Evolutionary conservation across 2,797 vertebrate species (phyloP).

Genomic region (Aplochiton taeniatus): DNA sequence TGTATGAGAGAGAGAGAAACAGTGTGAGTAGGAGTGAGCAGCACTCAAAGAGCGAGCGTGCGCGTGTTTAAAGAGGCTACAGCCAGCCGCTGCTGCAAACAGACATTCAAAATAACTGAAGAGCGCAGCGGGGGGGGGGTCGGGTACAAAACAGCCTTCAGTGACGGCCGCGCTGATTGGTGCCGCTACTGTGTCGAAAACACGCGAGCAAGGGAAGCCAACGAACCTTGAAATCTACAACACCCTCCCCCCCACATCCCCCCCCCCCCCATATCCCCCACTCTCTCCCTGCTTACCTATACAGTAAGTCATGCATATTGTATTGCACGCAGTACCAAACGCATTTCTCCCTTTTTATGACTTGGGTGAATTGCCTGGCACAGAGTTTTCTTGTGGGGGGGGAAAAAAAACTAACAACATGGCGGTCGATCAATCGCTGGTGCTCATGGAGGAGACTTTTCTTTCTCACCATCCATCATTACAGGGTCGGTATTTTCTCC

Average conservation of each 20-base stretch:
- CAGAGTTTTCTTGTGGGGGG: slow-evolving; percentile 21
- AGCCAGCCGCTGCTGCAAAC: slow-evolving; percentile 35
- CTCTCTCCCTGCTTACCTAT: slow-evolving; percentile 29
- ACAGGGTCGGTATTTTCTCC: slow-evolving; percentile 40
- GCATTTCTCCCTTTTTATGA: slow-evolving; percentile 55
- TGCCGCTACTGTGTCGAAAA: slow-evolving; percentile 36
- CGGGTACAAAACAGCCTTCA: slow-evolving; percentile 49
- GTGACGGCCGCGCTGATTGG: slow-evolving; percentile 36
- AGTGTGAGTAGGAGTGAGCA: too few species aligned
- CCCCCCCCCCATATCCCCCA: too few species aligned
- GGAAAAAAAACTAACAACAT: slow-evolving; percentile 58
- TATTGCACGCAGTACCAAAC: slow-evolving; percentile 36
- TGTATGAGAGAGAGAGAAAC: not conserved
- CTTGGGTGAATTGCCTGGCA: slow-evolving; percentile 25
- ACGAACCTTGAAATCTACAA: slow-evolving; percentile 34
- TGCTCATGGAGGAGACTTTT: slow-evolving; percentile 39
- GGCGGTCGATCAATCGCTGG: slow-evolving; percentile 62
- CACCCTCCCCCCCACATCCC: slow-evolving; percentile 31
- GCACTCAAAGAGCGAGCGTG: too few species aligned
- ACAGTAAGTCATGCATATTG: slow-evolving; percentile 50
- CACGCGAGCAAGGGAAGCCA: slow-evolving; percentile 30
- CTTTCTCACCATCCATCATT: slow-evolving; percentile 62
- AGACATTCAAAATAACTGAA: slow-evolving; percentile 62
- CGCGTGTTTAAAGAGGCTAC: too few species aligned
- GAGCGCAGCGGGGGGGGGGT: slow-evolving; percentile 7